These are phyloP conservation scores for Vollenhovia emeryi DNA, from an alignment of 1,140 invertebrate genomes.

Conservation along the genomic window DNA sequence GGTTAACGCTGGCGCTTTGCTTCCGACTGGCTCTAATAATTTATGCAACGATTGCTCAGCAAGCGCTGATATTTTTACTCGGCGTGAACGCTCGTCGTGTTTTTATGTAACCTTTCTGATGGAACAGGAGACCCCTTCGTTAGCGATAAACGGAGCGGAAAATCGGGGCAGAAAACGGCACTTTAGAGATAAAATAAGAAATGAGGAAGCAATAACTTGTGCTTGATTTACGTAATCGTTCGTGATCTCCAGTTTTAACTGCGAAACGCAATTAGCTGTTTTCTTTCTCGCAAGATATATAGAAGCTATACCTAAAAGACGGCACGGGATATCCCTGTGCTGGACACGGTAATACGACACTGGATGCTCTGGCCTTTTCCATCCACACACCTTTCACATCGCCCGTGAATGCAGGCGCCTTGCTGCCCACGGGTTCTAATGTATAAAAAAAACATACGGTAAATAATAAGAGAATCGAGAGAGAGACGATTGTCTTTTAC, in stretches of 20 bases:
- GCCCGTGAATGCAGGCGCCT: slow-evolving; percentile 85
- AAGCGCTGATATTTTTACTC: slow-evolving; percentile 33
- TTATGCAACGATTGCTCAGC: slow-evolving; percentile 63
- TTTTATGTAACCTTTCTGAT: slow-evolving; percentile 12
- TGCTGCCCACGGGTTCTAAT: slow-evolving; percentile 86
- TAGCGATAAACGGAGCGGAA: slow-evolving; percentile 40
- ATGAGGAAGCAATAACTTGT: slow-evolving; percentile 27
- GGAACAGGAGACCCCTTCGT: slow-evolving; percentile 62
- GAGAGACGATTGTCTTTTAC: too few species aligned
- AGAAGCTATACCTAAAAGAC: slow-evolving; percentile 76
- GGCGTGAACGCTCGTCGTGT: background rate
- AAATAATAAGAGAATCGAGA: slow-evolving; percentile 40
- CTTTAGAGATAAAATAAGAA: slow-evolving; percentile 20
- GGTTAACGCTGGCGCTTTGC: slow-evolving; percentile 85
- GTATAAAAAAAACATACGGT: slow-evolving; percentile 53
- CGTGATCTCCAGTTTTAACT: background rate
- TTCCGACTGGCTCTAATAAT: slow-evolving; percentile 85
- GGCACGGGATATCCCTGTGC: slow-evolving; percentile 83
- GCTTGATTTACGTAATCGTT: slow-evolving; percentile 9
- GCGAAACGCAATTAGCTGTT: background rate
- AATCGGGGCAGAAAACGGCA: slow-evolving; percentile 13
- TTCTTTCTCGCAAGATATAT: background rate
- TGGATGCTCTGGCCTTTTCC: slow-evolving; percentile 77
- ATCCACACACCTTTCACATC: slow-evolving; percentile 83
- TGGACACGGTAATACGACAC: slow-evolving; percentile 79